Percentiles rank a stretch among this genome's conserved stretches.
phyloP scores from a whole-genome alignment of 2,797 vertebrate species.

The Ispidina lecontei region DNA sequence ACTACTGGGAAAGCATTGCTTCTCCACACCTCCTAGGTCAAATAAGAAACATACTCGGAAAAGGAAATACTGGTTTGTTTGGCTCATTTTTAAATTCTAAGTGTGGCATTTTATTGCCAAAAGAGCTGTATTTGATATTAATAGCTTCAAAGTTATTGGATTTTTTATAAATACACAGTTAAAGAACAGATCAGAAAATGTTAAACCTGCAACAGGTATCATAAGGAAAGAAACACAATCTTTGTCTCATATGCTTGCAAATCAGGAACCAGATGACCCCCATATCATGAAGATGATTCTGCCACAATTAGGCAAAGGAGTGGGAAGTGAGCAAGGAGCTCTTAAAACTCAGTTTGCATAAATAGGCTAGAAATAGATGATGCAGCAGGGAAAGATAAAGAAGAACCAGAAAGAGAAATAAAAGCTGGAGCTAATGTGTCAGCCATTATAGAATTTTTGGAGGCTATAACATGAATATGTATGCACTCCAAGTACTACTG shows the following conservation, averaged over 20 bases:
- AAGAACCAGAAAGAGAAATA: background rate
- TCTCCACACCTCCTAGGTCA: background rate
- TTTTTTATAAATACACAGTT: background rate
- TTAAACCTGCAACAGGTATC: background rate
- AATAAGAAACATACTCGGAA: background rate
- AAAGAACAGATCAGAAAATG: background rate
- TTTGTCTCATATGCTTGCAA: background rate
- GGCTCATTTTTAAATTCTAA: background rate
- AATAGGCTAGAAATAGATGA: background rate
- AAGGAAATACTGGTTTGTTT: background rate
- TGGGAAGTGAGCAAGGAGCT: conserved; percentile 8
- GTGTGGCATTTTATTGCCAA: background rate
- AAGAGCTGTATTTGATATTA: background rate
- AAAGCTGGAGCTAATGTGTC: background rate
- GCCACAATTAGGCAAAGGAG: conserved; percentile 6
- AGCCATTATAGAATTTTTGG: background rate
- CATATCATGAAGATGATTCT: background rate
- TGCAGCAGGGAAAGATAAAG: background rate
- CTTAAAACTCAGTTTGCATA: background rate
- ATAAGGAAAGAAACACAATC: background rate
- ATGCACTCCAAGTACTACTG: background rate
- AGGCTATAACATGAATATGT: background rate
- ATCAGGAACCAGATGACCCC: background rate
- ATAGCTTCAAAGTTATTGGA: background rate
- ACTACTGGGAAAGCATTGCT: background rate